phyloP scores from a whole-genome alignment of 2,888 invertebrate genomes.

The Patella ulyssiponensis region DNA sequence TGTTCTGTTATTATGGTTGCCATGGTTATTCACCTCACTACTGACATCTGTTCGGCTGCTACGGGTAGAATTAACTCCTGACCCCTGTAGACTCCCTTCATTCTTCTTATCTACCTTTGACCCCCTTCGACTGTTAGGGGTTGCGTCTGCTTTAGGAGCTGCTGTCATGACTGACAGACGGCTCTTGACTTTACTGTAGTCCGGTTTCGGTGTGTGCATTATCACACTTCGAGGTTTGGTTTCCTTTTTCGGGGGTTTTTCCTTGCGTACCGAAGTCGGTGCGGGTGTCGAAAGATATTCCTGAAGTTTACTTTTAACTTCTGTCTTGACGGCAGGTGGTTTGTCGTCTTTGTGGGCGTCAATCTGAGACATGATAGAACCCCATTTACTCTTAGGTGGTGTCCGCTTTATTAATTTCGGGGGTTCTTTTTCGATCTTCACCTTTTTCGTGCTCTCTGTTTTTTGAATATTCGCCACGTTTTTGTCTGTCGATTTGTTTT shows the following conservation, averaged over 20 bases:
- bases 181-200: constrained; percentile 64
- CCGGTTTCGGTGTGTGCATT: constrained; percentile 53
- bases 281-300: constrained; percentile 45
- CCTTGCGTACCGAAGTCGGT: constrained; percentile 30
- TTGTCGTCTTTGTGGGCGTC: constrained; percentile 75
- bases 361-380: constrained; percentile 63
- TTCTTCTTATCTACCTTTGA: neutral
- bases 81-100: constrained; percentile 3
- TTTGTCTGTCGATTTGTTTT: constrained; percentile 44
- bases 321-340: constrained; percentile 77
- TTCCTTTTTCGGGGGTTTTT: constrained; percentile 34
- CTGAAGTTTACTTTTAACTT: constrained; percentile 87
- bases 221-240: constrained; percentile 40
- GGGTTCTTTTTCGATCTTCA: constrained; percentile 51
- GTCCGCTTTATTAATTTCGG: constrained; percentile 57
- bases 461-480: constrained; percentile 30
- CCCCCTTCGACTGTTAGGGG: constrained; percentile 18
- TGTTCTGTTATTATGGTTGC: neutral
- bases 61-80: constrained; percentile 42
- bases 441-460: constrained; percentile 16
- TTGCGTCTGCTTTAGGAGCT: constrained; percentile 34
- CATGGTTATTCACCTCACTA: constrained; percentile 12
- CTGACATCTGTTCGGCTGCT: constrained; percentile 59
- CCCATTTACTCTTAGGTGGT: constrained; percentile 67
- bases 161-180: constrained; percentile 49